Conservation (phyloP, 2,113 vertebrate species). For the Thamnaconus septentrionalis region DNA sequence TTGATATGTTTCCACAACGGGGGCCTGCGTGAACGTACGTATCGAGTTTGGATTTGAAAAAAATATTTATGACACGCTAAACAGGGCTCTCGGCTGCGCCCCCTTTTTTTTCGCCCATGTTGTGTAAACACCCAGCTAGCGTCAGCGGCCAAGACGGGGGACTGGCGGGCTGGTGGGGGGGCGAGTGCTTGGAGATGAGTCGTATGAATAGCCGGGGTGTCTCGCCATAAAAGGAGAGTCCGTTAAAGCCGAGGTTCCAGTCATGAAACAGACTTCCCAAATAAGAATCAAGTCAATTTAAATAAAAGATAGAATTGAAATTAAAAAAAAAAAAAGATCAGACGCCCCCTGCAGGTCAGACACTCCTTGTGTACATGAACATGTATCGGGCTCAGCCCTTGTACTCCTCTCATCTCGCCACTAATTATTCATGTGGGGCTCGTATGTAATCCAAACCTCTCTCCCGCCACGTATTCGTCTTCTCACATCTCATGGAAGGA, state of each 20-base stretch:
- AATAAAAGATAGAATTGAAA: not conserved
- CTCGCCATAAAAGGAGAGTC: constrained; percentile 76
- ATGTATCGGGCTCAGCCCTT: constrained; percentile 21
- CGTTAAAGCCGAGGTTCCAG: constrained; percentile 35
- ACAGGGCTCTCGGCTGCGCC: constrained; percentile 19
- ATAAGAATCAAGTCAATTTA: constrained; percentile 9
- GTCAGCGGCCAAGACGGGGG: constrained; percentile 45
- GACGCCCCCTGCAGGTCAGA: constrained; percentile 9
- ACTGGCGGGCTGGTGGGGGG: constrained; percentile 39
- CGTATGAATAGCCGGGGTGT: constrained; percentile 50
- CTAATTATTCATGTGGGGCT: constrained; percentile 59
- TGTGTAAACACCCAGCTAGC: constrained; percentile 46
- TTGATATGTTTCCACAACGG: constrained; percentile 18
- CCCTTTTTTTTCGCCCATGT: constrained; percentile 26
- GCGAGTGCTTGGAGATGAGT: not conserved
- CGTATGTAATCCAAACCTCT: constrained; percentile 48
- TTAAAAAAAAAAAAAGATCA: constrained; percentile 22
- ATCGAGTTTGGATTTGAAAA: constrained; percentile 37
- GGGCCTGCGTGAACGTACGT: constrained; percentile 31
- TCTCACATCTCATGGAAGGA: constrained; percentile 58
- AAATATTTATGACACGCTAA: constrained; percentile 59
- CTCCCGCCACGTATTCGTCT: constrained; percentile 45
- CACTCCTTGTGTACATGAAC: constrained; percentile 17
- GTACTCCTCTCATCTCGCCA: constrained; percentile 57
- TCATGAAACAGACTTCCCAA: constrained; percentile 38